Conservation (phyloP, 2,113 vertebrate genomes). For the Myxocyprinus asiaticus region DNA sequence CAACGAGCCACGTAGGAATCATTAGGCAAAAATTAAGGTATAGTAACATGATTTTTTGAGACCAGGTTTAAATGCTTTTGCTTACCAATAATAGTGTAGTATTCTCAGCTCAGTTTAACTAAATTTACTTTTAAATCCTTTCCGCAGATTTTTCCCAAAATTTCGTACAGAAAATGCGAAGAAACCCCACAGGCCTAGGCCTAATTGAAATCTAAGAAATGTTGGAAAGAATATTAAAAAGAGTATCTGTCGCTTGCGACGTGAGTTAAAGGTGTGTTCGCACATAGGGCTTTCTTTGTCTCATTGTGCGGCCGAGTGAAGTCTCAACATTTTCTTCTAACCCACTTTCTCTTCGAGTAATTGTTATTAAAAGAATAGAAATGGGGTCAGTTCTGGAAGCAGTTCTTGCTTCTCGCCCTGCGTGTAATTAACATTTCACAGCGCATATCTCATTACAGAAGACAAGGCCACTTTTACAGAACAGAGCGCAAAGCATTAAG, state of each 20-base stretch:
- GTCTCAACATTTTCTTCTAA: slow-evolving; percentile 62
- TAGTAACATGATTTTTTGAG: no score
- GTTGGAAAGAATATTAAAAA: not conserved
- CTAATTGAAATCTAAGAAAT: slow-evolving; percentile 8
- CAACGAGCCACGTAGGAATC: no score
- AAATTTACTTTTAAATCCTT: not conserved
- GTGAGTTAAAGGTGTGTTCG: not conserved
- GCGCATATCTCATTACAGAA: slow-evolving; percentile 69
- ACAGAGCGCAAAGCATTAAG: slow-evolving; percentile 44
- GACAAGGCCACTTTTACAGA: slow-evolving; percentile 57
- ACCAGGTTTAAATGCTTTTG: no score
- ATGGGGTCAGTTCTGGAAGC: slow-evolving; percentile 68
- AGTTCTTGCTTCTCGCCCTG: slow-evolving; percentile 61
- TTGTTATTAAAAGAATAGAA: slow-evolving; percentile 72
- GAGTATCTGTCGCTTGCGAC: not conserved
- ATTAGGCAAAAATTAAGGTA: no score
- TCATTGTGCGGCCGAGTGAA: slow-evolving; percentile 35
- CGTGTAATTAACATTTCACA: slow-evolving; percentile 72
- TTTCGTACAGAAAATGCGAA: not conserved
- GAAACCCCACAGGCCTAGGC: not conserved
- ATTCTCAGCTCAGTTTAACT: no score
- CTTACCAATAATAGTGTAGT: no score
- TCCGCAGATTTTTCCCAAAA: not conserved
- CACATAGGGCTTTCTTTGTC: slow-evolving; percentile 58
- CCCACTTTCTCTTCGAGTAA: slow-evolving; percentile 66